Evolutionary conservation across 2,797 vertebrate genomes (phyloP), one percentile per base, ranked within the genome.

Genomic region (Melanitta fusca): DNA sequence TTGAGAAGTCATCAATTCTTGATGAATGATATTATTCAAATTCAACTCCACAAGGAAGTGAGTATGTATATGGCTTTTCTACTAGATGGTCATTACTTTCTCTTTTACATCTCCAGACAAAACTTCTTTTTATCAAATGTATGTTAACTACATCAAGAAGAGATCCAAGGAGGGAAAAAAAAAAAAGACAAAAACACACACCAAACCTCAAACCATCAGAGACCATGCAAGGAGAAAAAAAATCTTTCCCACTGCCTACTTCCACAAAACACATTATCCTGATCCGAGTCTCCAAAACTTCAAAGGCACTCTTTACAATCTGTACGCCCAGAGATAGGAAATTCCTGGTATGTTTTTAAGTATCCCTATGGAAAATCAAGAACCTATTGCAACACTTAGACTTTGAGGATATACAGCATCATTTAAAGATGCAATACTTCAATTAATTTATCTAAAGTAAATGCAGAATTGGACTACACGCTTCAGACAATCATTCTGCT

Each of bases 191-290:
- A 77, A 73, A 45, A 0, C 1, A 51, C 43, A 53, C 39, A 69
- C 62, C 91, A 96, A 95, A 82, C 89, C 94, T 92, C 93, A 96
- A 95, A 91, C 34, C 41, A 62, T 54, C 32, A 80, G 73, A 78
- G 28, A 91, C 82, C 64, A 89, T 12, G 43, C 25, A 88, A 58
- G n/a, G 71, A 25, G 38, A 81, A 95, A 92, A 49, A 45, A 49
- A 62, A 84, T 77, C 57, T 85, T 91, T 86, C 70, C 19, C 34
- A 73, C 60, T 60, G 87, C 32, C n/a, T 60, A 4, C 83, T 94
- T 91, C 84, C 57, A 74, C 5, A 22, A 88, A 57, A 82, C 15
- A 51, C 2, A 28, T 49, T 47, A 78, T 43, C 8, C 21, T 41
- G n/a, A 28, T 78, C 69, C 85, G 82, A 89, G 39, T 34, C 85